These are phyloP conservation scores for Hylyphantes graminicola DNA, from an alignment of 1,140 invertebrate genomes.

Conservation along the genomic window DNA sequence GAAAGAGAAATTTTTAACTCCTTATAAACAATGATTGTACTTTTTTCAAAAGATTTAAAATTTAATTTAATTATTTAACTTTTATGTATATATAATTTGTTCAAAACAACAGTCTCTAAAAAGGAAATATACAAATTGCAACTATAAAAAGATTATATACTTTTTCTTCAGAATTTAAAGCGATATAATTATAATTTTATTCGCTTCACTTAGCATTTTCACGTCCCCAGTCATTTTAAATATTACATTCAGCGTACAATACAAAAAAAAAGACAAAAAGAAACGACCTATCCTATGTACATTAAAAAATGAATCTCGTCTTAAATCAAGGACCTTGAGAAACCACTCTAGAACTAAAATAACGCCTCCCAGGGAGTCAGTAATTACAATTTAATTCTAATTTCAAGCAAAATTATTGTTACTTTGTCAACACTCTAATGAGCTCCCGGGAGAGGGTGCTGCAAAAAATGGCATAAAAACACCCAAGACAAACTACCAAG, in stretches of 20 bases:
- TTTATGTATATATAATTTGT: too few relatives aligned
- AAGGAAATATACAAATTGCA: too few relatives aligned
- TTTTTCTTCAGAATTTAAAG: conserved; percentile 30
- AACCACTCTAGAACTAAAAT: conserved; percentile 51
- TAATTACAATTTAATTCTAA: conserved; percentile 61
- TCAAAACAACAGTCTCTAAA: too few relatives aligned
- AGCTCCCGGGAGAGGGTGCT: conserved; percentile 12
- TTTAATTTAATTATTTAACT: too few relatives aligned
- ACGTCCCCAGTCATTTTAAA: conserved; percentile 23
- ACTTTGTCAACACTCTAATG: conserved; percentile 58
- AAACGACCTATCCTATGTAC: neutral
- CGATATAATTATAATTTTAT: conserved; percentile 57
- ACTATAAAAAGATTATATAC: too few relatives aligned
- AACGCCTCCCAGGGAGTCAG: conserved; percentile 48
- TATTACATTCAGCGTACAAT: conserved; percentile 28
- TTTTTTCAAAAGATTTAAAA: too few relatives aligned
- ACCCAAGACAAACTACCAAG: conserved; percentile 8
- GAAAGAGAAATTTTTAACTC: too few relatives aligned
- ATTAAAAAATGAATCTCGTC: conserved; percentile 22
- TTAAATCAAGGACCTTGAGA: conserved; percentile 50
- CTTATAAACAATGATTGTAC: too few relatives aligned
- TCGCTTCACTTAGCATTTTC: conserved; percentile 30
- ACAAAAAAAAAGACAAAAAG: neutral
- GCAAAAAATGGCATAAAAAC: conserved; percentile 44
- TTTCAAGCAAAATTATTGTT: conserved; percentile 61